A percentile compares a stretch with the other conserved stretches of the same genome.
phyloP scores from a whole-genome alignment of 2,888 invertebrate species.

The Neocrepidodera transversa region DNA sequence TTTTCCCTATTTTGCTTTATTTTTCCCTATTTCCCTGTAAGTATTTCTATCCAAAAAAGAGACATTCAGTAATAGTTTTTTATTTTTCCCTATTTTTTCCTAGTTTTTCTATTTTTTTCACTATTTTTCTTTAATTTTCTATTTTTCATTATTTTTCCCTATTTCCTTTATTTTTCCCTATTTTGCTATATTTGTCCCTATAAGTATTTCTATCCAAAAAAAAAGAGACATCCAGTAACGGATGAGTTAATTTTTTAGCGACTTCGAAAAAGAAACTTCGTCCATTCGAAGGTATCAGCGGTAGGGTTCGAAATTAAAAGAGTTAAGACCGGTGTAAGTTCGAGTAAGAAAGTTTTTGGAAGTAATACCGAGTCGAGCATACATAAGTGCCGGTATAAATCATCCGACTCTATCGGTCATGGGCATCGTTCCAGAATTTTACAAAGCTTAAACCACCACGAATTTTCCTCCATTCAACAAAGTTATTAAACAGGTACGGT shows the following conservation, averaged over 20 bases:
- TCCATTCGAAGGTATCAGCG: slow-evolving; percentile 4
- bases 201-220: too few relatives aligned
- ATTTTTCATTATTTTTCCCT: too few relatives aligned
- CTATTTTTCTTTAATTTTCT: too few relatives aligned
- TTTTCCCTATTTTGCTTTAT: too few relatives aligned
- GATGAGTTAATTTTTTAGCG: slow-evolving; percentile 7
- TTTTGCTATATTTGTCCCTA: too few relatives aligned
- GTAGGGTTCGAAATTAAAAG: slow-evolving; percentile 12
- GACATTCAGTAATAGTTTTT: too few relatives aligned
- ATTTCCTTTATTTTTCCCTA: too few relatives aligned
- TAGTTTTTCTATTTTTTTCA: too few relatives aligned
- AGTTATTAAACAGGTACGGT: slow-evolving; percentile 33
- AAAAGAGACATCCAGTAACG: background rate
- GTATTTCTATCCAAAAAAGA: too few relatives aligned
- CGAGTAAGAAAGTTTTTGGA: background rate
- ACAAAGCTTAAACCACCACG: background rate
- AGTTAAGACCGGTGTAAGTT: slow-evolving; percentile 9
- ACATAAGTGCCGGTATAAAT: slow-evolving; percentile 13
- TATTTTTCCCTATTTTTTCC: too few relatives aligned
- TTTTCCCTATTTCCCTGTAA: too few relatives aligned
- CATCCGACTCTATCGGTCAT: slow-evolving; percentile 14
- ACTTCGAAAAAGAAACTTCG: slow-evolving; percentile 10
- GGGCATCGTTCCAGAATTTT: slow-evolving; percentile 10
- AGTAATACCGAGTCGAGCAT: slow-evolving; percentile 7
- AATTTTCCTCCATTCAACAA: slow-evolving; percentile 38